Conservation (phyloP, 2,797 vertebrate species). For the Erpetoichthys calabaricus region DNA sequence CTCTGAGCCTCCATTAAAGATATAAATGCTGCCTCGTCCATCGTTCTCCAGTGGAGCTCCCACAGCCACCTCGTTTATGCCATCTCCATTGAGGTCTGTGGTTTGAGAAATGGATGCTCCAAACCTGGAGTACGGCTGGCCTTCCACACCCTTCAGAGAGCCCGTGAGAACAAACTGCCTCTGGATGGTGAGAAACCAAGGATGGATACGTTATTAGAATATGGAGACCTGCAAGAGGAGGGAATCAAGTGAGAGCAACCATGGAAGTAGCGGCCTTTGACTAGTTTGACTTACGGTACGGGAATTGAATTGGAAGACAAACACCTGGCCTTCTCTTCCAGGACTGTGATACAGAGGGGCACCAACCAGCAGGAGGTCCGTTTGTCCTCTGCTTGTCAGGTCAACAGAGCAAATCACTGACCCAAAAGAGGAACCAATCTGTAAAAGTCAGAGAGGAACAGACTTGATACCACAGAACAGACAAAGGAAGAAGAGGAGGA, state of each 20-base stretch:
- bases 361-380: conserved; percentile 59
- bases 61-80: conserved; percentile 42
- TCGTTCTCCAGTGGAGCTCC: conserved; percentile 55
- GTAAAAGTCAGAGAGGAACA: conserved; percentile 23
- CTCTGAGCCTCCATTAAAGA: conserved; percentile 36
- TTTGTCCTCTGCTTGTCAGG: conserved; percentile 24
- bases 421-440: conserved; percentile 72
- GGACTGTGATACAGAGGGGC: conserved; percentile 48
- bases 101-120: conserved; percentile 44
- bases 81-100: conserved; percentile 45
- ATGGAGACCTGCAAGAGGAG: neutral
- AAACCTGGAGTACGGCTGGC: conserved; percentile 27
- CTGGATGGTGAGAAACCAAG: neutral
- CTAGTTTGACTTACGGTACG: neutral
- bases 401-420: conserved; percentile 59
- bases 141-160: conserved; percentile 5
- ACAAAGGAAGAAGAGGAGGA: too few species aligned
- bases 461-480: too few species aligned
- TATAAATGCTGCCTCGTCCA: conserved; percentile 48
- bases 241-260: neutral
- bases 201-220: neutral
- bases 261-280: neutral
- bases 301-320: conserved; percentile 23
- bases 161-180: neutral
- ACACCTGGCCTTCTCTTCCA: conserved; percentile 38